phyloP scores from a whole-genome alignment of 2,113 vertebrate species.

The Elaphurus davidianus region DNA sequence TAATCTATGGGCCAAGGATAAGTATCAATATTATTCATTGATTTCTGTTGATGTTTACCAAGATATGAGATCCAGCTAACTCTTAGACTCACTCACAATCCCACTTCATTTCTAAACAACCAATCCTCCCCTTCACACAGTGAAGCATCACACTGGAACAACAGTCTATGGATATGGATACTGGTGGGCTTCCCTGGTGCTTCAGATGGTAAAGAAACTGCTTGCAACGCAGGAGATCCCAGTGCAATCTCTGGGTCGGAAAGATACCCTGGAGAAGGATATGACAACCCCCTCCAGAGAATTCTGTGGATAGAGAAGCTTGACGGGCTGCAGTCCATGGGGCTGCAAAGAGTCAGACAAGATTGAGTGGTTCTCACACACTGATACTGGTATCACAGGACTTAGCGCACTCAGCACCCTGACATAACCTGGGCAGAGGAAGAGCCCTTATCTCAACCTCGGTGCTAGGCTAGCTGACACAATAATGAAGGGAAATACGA shows the following conservation, averaged over 20 bases:
- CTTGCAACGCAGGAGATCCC: background rate
- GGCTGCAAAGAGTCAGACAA: background rate
- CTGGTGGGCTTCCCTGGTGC: background rate
- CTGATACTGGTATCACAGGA: background rate
- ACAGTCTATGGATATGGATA: background rate
- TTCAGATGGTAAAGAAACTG: background rate
- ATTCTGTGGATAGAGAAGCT: background rate
- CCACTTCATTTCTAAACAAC: background rate
- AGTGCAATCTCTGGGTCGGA: background rate
- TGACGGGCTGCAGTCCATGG: background rate
- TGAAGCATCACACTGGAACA: background rate
- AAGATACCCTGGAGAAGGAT: background rate
- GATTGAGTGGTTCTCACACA: background rate
- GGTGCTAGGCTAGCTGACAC: background rate
- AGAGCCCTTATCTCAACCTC: background rate
- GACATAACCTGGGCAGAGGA: background rate
- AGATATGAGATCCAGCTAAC: slow-evolving; percentile 2
- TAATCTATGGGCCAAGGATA: background rate
- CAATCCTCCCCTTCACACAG: background rate
- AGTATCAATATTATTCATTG: background rate
- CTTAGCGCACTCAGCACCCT: background rate
- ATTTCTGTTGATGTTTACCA: background rate
- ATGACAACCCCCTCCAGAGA: background rate
- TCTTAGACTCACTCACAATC: background rate
- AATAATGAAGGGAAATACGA: background rate